These are phyloP conservation scores for Anomalospiza imberbis DNA, from an alignment of 2,797 vertebrate genomes.

Conservation along the genomic window DNA sequence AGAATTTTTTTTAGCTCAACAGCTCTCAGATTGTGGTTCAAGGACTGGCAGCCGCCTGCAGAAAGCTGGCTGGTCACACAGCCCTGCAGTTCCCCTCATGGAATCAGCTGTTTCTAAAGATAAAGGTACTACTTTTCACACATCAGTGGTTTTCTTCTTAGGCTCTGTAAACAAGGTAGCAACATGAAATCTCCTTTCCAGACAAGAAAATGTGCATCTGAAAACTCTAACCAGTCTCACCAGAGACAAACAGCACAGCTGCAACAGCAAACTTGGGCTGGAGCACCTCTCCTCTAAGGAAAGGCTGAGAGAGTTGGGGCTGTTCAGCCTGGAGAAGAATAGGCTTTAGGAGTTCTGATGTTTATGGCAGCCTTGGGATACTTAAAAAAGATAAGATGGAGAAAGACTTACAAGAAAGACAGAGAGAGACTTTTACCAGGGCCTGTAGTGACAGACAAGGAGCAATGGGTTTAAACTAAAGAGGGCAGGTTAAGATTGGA, in stretches of 20 bases:
- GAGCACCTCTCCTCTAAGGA: background rate
- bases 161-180: background rate
- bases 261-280: background rate
- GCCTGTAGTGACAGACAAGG: background rate
- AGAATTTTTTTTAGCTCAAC: background rate
- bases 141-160: background rate
- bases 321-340: background rate
- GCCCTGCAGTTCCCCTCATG: background rate
- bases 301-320: background rate
- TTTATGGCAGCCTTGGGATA: background rate
- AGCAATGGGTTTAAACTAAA: background rate
- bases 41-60: background rate
- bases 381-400: background rate
- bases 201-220: background rate
- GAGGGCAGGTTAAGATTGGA: background rate
- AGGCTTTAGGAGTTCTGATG: background rate
- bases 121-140: conserved; percentile 10
- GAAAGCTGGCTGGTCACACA: background rate
- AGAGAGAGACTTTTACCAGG: background rate
- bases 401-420: background rate
- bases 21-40: conserved; percentile 5
- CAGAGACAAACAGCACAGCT: background rate
- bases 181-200: background rate
- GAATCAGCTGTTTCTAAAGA: background rate
- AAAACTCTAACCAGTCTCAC: background rate